phyloP scores from a whole-genome alignment of 2,797 vertebrate species.

The Ptychobarbus kaznakovi region DNA sequence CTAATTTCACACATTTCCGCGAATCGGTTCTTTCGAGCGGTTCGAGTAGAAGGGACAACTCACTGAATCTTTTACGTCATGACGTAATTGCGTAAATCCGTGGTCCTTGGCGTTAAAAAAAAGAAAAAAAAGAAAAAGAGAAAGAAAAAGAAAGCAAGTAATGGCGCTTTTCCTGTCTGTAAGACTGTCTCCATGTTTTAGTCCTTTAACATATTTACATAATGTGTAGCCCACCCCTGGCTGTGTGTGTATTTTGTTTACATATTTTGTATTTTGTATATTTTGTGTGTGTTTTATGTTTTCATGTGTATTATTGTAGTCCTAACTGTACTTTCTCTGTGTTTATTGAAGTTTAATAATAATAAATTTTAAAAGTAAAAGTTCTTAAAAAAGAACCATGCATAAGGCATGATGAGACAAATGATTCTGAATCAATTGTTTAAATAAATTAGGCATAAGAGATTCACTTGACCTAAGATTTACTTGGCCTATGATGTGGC shows the following conservation, averaged over 20 bases:
- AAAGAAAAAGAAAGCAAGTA: neutral
- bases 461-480: neutral
- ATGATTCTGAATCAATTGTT: neutral
- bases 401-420: neutral
- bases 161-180: too few species aligned
- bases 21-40: conserved; percentile 27
- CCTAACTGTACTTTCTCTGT: too few species aligned
- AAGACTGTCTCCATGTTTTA: too few species aligned
- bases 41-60: neutral
- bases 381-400: neutral
- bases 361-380: neutral
- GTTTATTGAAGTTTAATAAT: too few species aligned
- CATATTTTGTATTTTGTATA: too few species aligned
- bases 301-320: too few species aligned
- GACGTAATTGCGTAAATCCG: neutral
- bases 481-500: neutral
- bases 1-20: neutral
- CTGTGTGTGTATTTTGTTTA: too few species aligned
- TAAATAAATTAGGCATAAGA: neutral
- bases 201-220: too few species aligned
- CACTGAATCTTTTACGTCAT: neutral
- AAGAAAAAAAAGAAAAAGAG: too few species aligned
- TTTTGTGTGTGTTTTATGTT: too few species aligned
- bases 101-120: too few species aligned
- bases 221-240: too few species aligned